Evolutionary conservation across 2,797 vertebrate species (phyloP).

Genomic region (Poecilia wingei): DNA sequence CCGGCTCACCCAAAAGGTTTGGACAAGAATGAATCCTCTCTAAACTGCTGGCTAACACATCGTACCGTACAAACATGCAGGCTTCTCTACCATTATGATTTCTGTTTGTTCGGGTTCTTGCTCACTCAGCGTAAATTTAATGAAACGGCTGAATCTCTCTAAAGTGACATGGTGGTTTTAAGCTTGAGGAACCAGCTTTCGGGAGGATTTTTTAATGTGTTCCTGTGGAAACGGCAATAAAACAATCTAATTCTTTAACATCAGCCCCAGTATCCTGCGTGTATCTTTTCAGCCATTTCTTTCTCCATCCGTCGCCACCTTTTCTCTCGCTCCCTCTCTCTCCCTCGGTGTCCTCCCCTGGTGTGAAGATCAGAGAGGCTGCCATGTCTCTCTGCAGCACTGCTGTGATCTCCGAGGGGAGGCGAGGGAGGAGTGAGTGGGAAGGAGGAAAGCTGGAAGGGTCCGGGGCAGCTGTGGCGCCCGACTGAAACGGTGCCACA

Average conservation of each 20-base stretch:
- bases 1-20: neutral
- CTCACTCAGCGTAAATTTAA: neutral
- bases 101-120: neutral
- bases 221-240: slow-evolving; percentile 25
- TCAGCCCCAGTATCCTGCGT: slow-evolving; percentile 44
- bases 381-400: slow-evolving; percentile 73
- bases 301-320: slow-evolving; percentile 1
- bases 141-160: neutral
- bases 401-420: slow-evolving; percentile 73
- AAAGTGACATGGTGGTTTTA: neutral
- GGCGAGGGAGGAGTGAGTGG: slow-evolving; percentile 20
- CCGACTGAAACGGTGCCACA: slow-evolving; percentile 22
- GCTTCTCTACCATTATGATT: neutral
- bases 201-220: slow-evolving; percentile 5
- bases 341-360: slow-evolving; percentile 43
- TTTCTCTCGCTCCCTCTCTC: neutral
- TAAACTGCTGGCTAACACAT: neutral
- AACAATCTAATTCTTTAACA: slow-evolving; percentile 44
- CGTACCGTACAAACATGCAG: neutral
- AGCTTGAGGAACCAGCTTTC: neutral
- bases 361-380: slow-evolving; percentile 71
- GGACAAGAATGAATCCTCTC: neutral
- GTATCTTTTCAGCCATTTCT: slow-evolving; percentile 18
- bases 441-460: slow-evolving; percentile 26
- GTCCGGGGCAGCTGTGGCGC: slow-evolving; percentile 21